Evolutionary conservation across 2,797 vertebrate genomes (phyloP).

Genomic region (Microctenopoma lineatum): DNA sequence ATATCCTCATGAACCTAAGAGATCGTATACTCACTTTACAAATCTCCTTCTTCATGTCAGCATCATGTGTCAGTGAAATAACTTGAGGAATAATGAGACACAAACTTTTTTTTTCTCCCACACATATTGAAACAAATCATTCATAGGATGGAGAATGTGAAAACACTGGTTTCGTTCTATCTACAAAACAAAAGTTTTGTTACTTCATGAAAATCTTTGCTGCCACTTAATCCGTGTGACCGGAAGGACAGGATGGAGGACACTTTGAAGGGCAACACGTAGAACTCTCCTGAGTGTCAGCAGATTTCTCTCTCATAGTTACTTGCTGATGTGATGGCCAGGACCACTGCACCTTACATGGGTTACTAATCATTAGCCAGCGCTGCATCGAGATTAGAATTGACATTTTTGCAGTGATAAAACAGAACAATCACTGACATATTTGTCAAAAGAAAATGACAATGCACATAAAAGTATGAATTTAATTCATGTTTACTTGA

Average conservation of each 20-base stretch:
- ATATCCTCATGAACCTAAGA: too few species aligned
- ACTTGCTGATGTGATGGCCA: too few species aligned
- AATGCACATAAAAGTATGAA: background rate
- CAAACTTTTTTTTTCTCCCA: too few species aligned
- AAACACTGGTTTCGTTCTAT: constrained; percentile 1
- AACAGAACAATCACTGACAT: background rate
- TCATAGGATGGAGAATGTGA: background rate
- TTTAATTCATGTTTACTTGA: background rate
- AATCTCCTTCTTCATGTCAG: too few species aligned
- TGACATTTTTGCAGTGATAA: background rate
- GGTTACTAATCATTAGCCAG: constrained; percentile 1
- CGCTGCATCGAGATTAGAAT: background rate
- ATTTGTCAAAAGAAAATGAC: background rate
- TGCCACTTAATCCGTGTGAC: constrained; percentile 8
- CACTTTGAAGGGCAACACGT: too few species aligned
- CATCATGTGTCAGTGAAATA: too few species aligned
- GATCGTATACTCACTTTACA: too few species aligned
- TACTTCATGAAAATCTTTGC: background rate
- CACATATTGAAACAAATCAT: too few species aligned
- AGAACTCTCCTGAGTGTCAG: constrained; percentile 15
- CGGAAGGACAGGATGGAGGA: too few species aligned
- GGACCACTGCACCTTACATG: too few species aligned
- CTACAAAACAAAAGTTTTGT: constrained; percentile 6
- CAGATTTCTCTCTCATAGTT: too few species aligned
- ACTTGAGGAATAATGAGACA: too few species aligned